Evolutionary conservation across 2,113 vertebrate genomes (phyloP), one percentile per base, ranked within the genome.

Genomic region (Procavia capensis): DNA sequence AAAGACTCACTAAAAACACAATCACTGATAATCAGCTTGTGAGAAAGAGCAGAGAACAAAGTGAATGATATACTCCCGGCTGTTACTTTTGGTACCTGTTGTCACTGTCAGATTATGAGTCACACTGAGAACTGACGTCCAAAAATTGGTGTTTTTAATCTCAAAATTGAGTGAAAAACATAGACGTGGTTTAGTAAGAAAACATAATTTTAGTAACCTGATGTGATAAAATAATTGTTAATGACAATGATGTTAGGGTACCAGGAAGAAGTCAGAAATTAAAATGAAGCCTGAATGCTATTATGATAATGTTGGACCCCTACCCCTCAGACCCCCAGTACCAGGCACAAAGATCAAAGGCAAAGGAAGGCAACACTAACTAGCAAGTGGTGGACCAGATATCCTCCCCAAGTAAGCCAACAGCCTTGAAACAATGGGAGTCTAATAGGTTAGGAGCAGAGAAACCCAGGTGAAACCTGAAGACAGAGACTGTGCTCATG

Each of bases 1-100:
- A 91, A 94, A 82, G 54, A 29, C 27, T 86, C 19, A 25, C 76
- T 24, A 50, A 84, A 96, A 94, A 89, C 39, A 9, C 1, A 93
- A 93, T 9, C 72, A 27, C 34, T 75, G 36, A 91, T 66, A 84
- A 86, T 80, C 54, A 64, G 16, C 24, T 75, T 93, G 17, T 94
- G 54, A 90, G 11, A 64, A 50, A 64, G 50, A 84, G 19, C 83
- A 54, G n/a, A 74, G 20, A 45, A 16, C 54, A 94, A 47, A 78
- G 47, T 88, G 36, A 86, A 87, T 89, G 72, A 36, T 19, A 57
- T 36, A 17, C 1, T 11, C 36, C 68, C 17, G 22, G 14, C 27
- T 84, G 14, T 5, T 57, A 88, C 57, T 83, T 91, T 29, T 84
- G 14, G 7, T 57, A 88, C 57, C 76, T 91, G 24, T 81, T 36